These are phyloP conservation scores for Drosophila bocqueti DNA, from an alignment of 1,140 invertebrate species.

Conservation along the genomic window DNA sequence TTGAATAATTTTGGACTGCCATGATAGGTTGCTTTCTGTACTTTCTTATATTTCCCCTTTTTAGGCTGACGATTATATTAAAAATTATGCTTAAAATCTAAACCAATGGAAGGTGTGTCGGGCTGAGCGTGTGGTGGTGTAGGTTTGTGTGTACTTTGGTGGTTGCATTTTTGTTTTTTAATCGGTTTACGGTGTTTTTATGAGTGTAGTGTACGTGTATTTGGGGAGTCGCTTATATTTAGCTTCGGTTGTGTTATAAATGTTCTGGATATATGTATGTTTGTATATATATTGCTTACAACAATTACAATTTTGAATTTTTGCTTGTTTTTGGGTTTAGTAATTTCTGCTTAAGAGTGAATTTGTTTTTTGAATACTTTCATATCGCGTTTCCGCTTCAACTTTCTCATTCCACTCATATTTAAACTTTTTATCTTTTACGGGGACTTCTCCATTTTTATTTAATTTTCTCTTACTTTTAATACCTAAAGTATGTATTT, in stretches of 20 bases:
- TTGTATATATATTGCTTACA: slow-evolving; percentile 76
- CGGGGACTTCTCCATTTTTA: slow-evolving; percentile 17
- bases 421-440: slow-evolving; percentile 53
- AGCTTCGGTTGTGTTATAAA: slow-evolving; percentile 48
- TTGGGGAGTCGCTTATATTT: slow-evolving; percentile 24
- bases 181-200: slow-evolving; percentile 14
- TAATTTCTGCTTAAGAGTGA: slow-evolving; percentile 50
- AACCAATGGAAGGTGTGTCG: slow-evolving; percentile 76
- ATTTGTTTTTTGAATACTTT: slow-evolving; percentile 38
- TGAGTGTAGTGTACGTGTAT: slow-evolving; percentile 5
- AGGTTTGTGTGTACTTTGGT: slow-evolving; percentile 36
- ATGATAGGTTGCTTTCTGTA: slow-evolving; percentile 54
- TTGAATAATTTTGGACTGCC: slow-evolving; percentile 77
- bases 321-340: slow-evolving; percentile 32
- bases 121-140: slow-evolving; percentile 35
- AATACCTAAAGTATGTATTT: slow-evolving; percentile 74
- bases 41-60: slow-evolving; percentile 40
- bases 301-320: slow-evolving; percentile 83
- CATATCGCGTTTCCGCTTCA: slow-evolving; percentile 21
- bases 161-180: slow-evolving; percentile 9
- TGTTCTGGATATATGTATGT: slow-evolving; percentile 76
- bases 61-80: slow-evolving; percentile 78
- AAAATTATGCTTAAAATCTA: slow-evolving; percentile 84
- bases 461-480: slow-evolving; percentile 68
- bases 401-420: slow-evolving; percentile 36